phyloP scores from a whole-genome alignment of 2,113 vertebrate species.

The Caracal caracal region DNA sequence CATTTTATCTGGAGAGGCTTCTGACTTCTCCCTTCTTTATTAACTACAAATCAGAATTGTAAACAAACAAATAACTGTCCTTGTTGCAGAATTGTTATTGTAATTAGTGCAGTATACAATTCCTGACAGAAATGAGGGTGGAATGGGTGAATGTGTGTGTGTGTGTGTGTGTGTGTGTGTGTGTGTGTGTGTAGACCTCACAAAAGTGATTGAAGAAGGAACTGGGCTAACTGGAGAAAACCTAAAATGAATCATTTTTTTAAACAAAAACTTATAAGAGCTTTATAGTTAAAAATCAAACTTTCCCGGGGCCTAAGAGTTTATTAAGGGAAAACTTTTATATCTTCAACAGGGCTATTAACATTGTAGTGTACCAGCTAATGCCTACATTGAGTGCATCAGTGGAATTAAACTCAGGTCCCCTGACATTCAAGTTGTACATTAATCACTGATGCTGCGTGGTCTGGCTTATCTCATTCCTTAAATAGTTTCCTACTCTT shows the following conservation, averaged over 20 bases:
- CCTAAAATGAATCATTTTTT: conserved; percentile 5
- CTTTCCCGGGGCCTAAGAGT: conserved; percentile 21
- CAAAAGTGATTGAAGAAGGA: not conserved
- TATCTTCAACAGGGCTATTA: conserved; percentile 52
- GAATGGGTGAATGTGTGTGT: not conserved
- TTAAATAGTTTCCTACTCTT: conserved; percentile 78
- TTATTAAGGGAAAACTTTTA: conserved; percentile 45
- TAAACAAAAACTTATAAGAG: not conserved
- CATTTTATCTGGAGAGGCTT: not conserved
- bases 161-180: not conserved
- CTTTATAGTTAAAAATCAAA: conserved; percentile 63
- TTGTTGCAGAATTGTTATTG: conserved; percentile 37
- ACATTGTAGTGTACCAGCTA: conserved; percentile 67
- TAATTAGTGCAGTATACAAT: not conserved
- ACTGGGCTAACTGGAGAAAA: not conserved
- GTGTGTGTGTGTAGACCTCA: not conserved
- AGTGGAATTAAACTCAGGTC: conserved; percentile 59
- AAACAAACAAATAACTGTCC: not conserved
- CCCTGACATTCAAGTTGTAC: conserved; percentile 47
- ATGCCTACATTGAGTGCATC: conserved; percentile 64
- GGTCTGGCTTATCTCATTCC: conserved; percentile 75
- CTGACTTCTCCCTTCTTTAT: not conserved
- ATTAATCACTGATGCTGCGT: conserved; percentile 70
- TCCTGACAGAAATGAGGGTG: conserved; percentile 7
- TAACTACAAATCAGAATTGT: not conserved